Conservation (phyloP, 2,888 invertebrate species). For the Malthinus flaveolus region DNA sequence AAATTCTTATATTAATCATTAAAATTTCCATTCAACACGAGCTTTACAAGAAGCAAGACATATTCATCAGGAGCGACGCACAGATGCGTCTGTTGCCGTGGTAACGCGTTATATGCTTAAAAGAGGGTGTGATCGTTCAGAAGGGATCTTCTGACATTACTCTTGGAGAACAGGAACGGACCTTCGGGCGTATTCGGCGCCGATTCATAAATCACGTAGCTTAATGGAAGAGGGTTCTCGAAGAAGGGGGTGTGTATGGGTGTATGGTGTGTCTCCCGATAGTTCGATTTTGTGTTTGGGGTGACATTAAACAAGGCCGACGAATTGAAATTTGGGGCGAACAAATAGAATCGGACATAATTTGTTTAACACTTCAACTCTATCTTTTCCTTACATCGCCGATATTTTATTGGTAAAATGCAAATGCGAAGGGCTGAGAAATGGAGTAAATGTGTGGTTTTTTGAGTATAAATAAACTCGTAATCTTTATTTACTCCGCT, state of each 20-base stretch:
- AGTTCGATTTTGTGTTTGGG: conserved; percentile 22
- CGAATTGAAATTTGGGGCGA: conserved; percentile 22
- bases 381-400: neutral
- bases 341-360: conserved; percentile 31
- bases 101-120: conserved; percentile 42
- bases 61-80: conserved; percentile 32
- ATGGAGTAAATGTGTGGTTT: neutral
- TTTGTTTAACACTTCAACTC: conserved; percentile 31
- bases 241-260: conserved; percentile 15
- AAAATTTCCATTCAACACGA: conserved; percentile 26
- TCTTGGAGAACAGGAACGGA: conserved; percentile 30
- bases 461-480: too few relatives aligned
- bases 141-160: conserved; percentile 27
- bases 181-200: conserved; percentile 33
- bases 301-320: conserved; percentile 30
- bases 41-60: conserved; percentile 28
- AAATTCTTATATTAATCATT: conserved; percentile 25
- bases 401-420: neutral
- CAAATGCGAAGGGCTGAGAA: neutral
- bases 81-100: conserved; percentile 47
- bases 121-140: conserved; percentile 38
- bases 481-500: too few relatives aligned
- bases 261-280: conserved; percentile 15
- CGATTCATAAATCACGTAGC: conserved; percentile 33
- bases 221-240: conserved; percentile 32